A percentile compares a stretch with the other conserved stretches of the same genome.
Evolutionary conservation across 2,797 vertebrate species (phyloP).

Genomic region (Phoeniculus purpureus): DNA sequence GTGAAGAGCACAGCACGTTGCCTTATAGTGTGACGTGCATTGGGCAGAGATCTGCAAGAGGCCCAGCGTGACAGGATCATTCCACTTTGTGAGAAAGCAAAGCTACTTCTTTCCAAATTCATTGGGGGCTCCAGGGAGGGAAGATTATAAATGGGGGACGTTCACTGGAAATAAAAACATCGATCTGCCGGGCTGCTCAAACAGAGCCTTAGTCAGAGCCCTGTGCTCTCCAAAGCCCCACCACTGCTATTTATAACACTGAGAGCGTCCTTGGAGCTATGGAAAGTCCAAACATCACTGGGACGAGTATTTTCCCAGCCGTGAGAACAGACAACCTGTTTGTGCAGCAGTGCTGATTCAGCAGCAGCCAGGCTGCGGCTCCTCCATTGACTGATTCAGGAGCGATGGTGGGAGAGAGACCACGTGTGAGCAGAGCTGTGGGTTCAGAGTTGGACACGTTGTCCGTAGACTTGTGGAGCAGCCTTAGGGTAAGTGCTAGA

Average conservation of each 20-base stretch:
- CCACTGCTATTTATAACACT: slow-evolving; percentile 42
- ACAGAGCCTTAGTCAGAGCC: slow-evolving; percentile 53
- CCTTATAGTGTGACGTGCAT: fast-evolving
- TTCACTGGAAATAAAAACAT: slow-evolving; percentile 22
- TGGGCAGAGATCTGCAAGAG: neutral
- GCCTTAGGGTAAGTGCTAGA: neutral
- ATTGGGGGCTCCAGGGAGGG: neutral
- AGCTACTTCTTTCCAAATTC: neutral
- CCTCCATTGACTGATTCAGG: neutral
- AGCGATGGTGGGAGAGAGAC: neutral
- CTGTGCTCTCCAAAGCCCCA: slow-evolving; percentile 19
- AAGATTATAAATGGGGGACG: slow-evolving; percentile 1
- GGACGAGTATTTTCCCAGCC: slow-evolving; percentile 39
- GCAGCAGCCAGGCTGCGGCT: neutral
- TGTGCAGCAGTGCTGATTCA: slow-evolving; percentile 27
- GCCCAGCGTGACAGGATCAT: fast-evolving
- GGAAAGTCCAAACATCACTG: slow-evolving; percentile 30
- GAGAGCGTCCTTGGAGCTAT: slow-evolving; percentile 9
- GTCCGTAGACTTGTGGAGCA: fast-evolving
- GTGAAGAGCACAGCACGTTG: neutral
- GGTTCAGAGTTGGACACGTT: fast-evolving
- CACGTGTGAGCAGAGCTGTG: neutral
- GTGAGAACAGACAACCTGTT: slow-evolving; percentile 64
- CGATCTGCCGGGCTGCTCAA: slow-evolving; percentile 33
- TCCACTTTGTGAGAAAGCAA: neutral